These are phyloP conservation scores for Oncorhynchus gorbuscha DNA, from an alignment of 2,113 vertebrate species.

Conservation along the genomic window DNA sequence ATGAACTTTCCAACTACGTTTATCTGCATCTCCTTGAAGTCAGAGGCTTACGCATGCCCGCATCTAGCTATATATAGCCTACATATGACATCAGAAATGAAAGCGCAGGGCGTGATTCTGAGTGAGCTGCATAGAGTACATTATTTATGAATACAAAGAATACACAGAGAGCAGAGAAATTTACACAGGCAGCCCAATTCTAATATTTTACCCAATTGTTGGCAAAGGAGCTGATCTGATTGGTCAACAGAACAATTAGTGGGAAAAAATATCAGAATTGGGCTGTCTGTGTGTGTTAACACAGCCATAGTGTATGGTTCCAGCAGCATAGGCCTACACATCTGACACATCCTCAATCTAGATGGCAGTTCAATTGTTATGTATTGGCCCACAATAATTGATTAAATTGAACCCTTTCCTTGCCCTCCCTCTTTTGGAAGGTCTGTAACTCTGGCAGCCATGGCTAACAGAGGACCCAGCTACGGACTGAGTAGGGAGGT, in stretches of 20 bases:
- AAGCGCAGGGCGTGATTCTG: background rate
- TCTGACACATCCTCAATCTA: no score
- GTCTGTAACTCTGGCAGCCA: conserved; percentile 35
- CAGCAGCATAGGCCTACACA: no score
- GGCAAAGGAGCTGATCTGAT: no score
- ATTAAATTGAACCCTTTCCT: background rate
- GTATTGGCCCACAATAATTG: background rate
- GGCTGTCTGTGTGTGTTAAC: no score
- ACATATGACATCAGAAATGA: conserved; percentile 1
- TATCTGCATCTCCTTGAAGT: no score
- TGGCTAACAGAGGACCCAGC: conserved; percentile 85
- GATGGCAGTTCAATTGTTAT: background rate
- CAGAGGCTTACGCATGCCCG: background rate
- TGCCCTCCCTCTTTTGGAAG: background rate
- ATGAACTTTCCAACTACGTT: no score
- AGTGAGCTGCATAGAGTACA: background rate
- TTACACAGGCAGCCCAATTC: no score
- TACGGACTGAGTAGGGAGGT: conserved; percentile 87
- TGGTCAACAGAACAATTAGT: no score
- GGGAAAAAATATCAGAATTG: no score
- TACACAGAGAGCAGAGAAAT: background rate
- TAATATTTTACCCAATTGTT: no score
- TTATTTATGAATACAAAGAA: background rate
- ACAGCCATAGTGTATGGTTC: no score
- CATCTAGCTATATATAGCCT: background rate